Percentiles rank a stretch among this genome's conserved stretches.
These are phyloP conservation scores for Dolichoris vasculosae DNA, from an alignment of 1,140 invertebrate genomes.

Conservation along the genomic window DNA sequence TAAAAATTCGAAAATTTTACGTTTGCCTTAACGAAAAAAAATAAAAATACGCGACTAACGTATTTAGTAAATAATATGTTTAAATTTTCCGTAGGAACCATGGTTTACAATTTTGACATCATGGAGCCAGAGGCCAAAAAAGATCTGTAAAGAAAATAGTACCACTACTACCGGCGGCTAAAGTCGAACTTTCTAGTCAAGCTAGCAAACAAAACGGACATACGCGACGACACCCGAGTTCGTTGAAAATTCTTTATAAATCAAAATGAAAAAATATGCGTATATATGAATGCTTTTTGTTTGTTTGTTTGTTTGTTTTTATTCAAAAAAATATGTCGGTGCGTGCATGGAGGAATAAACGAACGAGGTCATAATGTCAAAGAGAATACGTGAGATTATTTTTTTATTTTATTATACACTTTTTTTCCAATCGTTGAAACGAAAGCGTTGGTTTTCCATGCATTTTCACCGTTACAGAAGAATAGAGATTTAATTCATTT, in stretches of 20 bases:
- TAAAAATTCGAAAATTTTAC: too few species aligned
- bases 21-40: too few species aligned
- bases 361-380: not conserved
- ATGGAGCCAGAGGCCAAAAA: slow-evolving; percentile 51
- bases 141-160: slow-evolving; percentile 46
- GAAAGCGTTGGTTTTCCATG: not conserved
- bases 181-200: slow-evolving; percentile 49
- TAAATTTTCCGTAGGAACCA: slow-evolving; percentile 44
- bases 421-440: not conserved
- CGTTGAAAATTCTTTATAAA: slow-evolving; percentile 20
- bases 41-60: not conserved
- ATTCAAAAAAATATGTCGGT: not conserved
- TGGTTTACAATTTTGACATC: slow-evolving; percentile 47
- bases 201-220: slow-evolving; percentile 24
- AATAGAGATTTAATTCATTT: not conserved
- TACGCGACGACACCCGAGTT: slow-evolving; percentile 11
- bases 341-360: not conserved
- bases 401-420: not conserved
- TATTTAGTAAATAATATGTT: not conserved
- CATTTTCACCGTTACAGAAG: not conserved
- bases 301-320: slow-evolving; percentile 17
- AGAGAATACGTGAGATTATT: not conserved
- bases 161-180: slow-evolving; percentile 20
- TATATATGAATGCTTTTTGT: slow-evolving; percentile 11
- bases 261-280: not conserved